phyloP scores from a whole-genome alignment of 2,113 vertebrate genomes.

The Ageneiosus marmoratus region DNA sequence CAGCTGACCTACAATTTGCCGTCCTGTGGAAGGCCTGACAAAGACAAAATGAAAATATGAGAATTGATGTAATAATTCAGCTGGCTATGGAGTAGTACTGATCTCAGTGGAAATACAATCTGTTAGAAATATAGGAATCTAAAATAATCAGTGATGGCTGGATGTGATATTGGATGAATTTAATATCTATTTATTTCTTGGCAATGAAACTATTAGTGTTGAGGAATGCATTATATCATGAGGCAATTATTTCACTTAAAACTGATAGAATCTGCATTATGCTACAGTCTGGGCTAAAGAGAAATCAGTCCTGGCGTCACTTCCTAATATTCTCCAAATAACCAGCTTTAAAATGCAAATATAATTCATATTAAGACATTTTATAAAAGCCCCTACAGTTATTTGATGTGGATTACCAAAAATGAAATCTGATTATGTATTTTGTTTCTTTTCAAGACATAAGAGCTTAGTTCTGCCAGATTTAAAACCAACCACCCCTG shows the following conservation, averaged over 20 bases:
- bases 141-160: neutral
- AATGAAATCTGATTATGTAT: neutral
- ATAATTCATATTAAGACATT: neutral
- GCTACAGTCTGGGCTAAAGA: neutral
- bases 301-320: neutral
- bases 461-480: neutral
- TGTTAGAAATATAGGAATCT: neutral
- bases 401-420: neutral
- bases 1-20: neutral
- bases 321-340: neutral
- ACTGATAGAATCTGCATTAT: neutral
- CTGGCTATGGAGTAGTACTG: neutral
- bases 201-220: neutral
- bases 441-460: neutral
- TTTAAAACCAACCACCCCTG: neutral
- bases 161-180: neutral
- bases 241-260: neutral
- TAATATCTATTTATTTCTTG: neutral
- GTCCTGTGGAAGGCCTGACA: neutral
- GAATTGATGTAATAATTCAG: constrained; percentile 3
- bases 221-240: neutral
- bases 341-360: neutral
- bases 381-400: neutral
- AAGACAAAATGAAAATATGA: constrained; percentile 4
- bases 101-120: neutral